phyloP scores from a whole-genome alignment of 2,888 invertebrate species.

The Cephus spinipes region DNA sequence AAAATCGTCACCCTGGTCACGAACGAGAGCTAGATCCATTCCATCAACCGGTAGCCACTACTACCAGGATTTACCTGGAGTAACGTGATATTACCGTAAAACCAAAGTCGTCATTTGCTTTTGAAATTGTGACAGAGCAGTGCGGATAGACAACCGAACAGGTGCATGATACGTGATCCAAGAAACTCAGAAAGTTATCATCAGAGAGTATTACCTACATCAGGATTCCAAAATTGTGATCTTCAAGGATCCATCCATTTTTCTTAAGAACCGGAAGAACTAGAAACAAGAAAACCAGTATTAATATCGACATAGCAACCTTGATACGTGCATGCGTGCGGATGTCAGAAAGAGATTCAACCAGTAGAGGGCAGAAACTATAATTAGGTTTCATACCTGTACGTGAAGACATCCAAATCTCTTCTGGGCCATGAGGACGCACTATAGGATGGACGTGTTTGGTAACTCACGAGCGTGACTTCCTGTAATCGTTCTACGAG shows the following conservation, averaged over 20 bases:
- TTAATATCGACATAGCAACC: neutral
- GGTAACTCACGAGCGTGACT: constrained; percentile 44
- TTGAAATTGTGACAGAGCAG: constrained; percentile 35
- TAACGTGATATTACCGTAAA: constrained; percentile 33
- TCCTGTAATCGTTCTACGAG: constrained; percentile 39
- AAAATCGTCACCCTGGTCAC: constrained; percentile 49
- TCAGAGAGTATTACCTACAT: neutral
- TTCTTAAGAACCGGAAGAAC: neutral
- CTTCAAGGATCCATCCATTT: neutral
- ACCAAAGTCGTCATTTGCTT: constrained; percentile 44
- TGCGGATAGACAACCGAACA: neutral
- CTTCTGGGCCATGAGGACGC: constrained; percentile 7
- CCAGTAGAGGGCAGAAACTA: neutral
- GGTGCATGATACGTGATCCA: neutral
- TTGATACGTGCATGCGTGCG: neutral
- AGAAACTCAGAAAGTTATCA: neutral
- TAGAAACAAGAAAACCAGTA: neutral
- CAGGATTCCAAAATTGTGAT: neutral
- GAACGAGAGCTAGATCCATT: constrained; percentile 60
- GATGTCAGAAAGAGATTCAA: neutral
- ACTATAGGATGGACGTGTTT: neutral
- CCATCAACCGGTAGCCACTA: constrained; percentile 47
- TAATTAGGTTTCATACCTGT: neutral
- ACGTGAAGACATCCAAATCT: constrained; percentile 20
- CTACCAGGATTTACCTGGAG: constrained; percentile 1